These are phyloP conservation scores for Harpagifer antarcticus DNA, from an alignment of 2,797 vertebrate species.

Conservation along the genomic window DNA sequence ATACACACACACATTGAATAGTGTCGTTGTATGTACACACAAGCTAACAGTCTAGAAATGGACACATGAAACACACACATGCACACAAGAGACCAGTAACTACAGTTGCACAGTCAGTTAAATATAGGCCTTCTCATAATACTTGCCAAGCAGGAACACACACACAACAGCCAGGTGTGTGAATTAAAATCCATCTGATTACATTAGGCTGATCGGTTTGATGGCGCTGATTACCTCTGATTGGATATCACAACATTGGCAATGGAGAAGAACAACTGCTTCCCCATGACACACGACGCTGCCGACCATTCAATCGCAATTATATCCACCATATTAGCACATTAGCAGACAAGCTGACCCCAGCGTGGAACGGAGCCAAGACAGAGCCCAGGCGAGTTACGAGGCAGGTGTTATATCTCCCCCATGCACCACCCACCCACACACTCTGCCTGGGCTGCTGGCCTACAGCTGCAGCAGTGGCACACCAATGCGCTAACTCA, in stretches of 20 bases:
- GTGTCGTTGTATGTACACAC: no score
- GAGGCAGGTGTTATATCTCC: conserved; percentile 78
- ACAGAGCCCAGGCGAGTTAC: conserved; percentile 67
- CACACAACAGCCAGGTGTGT: conserved; percentile 68
- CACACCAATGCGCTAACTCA: conserved; percentile 54
- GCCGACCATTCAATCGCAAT: conserved; percentile 82
- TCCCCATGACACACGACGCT: conserved; percentile 59
- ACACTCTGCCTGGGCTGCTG: conserved; percentile 52
- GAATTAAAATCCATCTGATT: conserved; percentile 76
- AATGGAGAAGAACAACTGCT: conserved; percentile 73
- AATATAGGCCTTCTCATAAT: not conserved
- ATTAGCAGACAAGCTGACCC: conserved; percentile 85
- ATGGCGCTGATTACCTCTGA: conserved; percentile 75
- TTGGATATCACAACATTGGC: conserved; percentile 83
- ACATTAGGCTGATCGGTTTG: conserved; percentile 73
- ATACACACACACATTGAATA: conserved; percentile 26
- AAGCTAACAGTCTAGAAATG: not conserved
- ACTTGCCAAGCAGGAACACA: conserved; percentile 12
- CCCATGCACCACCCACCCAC: conserved; percentile 28
- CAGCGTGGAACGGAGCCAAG: conserved; percentile 70
- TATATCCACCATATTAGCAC: conserved; percentile 84
- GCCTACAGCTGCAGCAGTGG: conserved; percentile 65
- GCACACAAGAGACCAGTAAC: conserved; percentile 10
- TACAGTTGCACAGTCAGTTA: conserved; percentile 40
- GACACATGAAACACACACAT: not conserved